Evolutionary conservation across 2,888 invertebrate species (phyloP), one percentile per base, ranked within the genome.

Genomic region (Tenthredo distinguenda): DNA sequence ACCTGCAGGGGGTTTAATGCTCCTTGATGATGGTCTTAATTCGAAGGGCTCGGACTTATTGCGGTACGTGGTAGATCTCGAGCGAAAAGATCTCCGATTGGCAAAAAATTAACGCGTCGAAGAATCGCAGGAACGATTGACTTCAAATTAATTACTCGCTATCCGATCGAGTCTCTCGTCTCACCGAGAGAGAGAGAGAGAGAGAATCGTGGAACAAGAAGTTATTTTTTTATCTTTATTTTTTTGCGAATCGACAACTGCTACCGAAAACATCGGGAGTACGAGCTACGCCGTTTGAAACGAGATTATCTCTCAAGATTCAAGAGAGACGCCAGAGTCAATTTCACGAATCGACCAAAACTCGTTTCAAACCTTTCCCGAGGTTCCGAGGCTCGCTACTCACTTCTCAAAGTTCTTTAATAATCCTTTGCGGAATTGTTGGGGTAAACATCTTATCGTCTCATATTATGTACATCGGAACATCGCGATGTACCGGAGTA

Each of bases 81-180:
- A n/a, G 71, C n/a, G 15, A 43, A 26, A 43, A 21, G 43, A 12
- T 12, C 10, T 12, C 12, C 5, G 6, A 31, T 34, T 68, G 40
- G 72, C 43, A 74, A 74, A 43, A 74, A 74, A 74, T 74, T n/a
- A 37, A 74, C 72, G 72, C 40, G 43, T 10, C 18, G 55, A 77
- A 77, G 47, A 77, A 77, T 77, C 12, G 31, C n/a, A 21, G 77
- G 55, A 40, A 77, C 55, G 77, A 77, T 77, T 55, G 77, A 77
- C 77, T 50, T n/a, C 34, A 77, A 50, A 77, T 77, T 77, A 77
- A 77, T 50, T 50, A 77, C 47, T 40, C 50, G 31, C 74, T 15
- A 18, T 74, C 31, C 5, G 68, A 34, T 68, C 12, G 31, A 68
- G 34, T 6, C 34, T 7, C 68, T 68, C 34, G 34, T 68, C 34